Base-by-base conservation (phyloP, 2,113 vertebrate genomes). In the Neotoma lepida region DNA sequence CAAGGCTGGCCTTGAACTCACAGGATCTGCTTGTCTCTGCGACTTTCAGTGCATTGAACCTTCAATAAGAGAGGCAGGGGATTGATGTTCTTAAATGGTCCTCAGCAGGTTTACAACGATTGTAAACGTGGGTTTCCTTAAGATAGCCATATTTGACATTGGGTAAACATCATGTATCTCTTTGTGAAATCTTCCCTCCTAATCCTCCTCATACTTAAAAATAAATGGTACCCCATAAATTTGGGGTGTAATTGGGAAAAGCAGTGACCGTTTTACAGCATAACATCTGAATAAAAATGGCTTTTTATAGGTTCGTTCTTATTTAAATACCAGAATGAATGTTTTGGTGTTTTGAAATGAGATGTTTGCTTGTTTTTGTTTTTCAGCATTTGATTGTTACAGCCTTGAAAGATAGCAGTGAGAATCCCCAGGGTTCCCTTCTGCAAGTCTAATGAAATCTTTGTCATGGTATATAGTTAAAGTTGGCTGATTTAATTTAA, bases 401-500 rank as follows among this genome's bases (percentile, higher is more conserved):
- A 85, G 22, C 63, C 56, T 61, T 95, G 70, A 51, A 85, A 92
- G 85, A 68, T 74, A 74, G 22, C 54, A 80, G 2, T 85, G 63
- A 68, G 78, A 84, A 7, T 35, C 35, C 35, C 64, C 14, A 35
- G 20, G n/a, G n/a, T 74, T 86, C 66, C 10, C 2, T 64, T 89
- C 4, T 56, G 20, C 66, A 91, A 82, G n/a, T 54, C 63, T 73
- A 54, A 44, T 66, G 13, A 86, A 28, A 66, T 58, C 54, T 33
- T 86, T 46, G 33, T 87, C 54, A 35, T 87, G 82, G 44, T 17
- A 54, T 26, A 9, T 61, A 30, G 51, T 44, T 89, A 15, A 93
- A 82, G 13, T 76, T 12, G 73, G 26, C 35, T 88, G 39, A 7
- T 76, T 91, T 73, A 92, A 92, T 76, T 91, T 73, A 93, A 92